phyloP scores from a whole-genome alignment of 2,888 invertebrate species.

The Operophtera brumata region DNA sequence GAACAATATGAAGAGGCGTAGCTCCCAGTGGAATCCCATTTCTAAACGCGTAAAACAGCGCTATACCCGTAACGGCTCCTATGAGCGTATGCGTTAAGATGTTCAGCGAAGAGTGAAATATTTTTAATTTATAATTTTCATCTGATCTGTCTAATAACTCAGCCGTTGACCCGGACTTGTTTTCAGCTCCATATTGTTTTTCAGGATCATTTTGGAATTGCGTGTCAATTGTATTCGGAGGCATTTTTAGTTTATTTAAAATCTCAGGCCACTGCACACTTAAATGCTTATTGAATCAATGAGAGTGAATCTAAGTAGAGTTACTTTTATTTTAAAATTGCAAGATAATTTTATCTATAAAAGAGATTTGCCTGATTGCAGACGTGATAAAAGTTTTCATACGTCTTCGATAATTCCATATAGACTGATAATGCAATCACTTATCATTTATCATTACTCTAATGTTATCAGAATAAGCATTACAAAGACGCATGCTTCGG shows the following conservation, averaged over 20 bases:
- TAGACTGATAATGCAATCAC: too few relatives aligned
- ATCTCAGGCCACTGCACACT: neutral
- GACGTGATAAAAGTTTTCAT: neutral
- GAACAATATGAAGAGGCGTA: conserved; percentile 52
- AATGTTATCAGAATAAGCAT: too few relatives aligned
- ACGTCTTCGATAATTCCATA: neutral
- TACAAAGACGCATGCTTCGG: too few relatives aligned
- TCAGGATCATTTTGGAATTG: conserved; percentile 33
- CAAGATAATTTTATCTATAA: neutral
- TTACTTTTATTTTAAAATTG: conserved; percentile 1
- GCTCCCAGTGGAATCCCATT: conserved; percentile 46
- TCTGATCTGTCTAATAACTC: conserved; percentile 19
- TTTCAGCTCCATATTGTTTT: conserved; percentile 16
- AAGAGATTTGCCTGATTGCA: conserved; percentile 5
- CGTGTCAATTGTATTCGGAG: conserved; percentile 40
- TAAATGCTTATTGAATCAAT: neutral
- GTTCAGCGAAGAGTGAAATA: conserved; percentile 52
- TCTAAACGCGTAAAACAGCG: conserved; percentile 48
- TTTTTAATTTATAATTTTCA: conserved; percentile 44
- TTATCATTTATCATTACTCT: too few relatives aligned
- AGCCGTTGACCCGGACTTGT: conserved; percentile 9
- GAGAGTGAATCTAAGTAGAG: neutral
- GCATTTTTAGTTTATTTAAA: conserved; percentile 34
- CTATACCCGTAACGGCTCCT: conserved; percentile 52
- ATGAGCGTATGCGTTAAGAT: conserved; percentile 57